These are phyloP conservation scores for Eunapius fragilis DNA, from an alignment of 37 sponge, comb jelly and placozoan genomes.

Conservation along the genomic window DNA sequence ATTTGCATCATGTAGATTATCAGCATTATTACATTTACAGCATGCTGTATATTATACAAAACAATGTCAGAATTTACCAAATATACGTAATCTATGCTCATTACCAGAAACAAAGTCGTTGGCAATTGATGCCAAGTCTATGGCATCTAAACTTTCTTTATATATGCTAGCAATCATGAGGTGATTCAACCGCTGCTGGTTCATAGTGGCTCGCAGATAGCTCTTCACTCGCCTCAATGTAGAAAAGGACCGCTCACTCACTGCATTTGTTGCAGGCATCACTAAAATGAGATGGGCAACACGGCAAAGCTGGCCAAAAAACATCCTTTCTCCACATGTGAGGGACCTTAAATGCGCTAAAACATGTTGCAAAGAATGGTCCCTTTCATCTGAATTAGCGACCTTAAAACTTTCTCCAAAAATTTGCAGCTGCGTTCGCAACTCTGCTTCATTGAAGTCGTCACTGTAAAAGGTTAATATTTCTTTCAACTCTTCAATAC, in stretches of 20 bases:
- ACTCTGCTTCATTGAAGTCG: slow-evolving; percentile 47
- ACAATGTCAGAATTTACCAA: slow-evolving; percentile 21
- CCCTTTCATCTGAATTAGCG: too few relatives aligned
- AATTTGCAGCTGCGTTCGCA: slow-evolving; percentile 58
- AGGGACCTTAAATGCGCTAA: background rate
- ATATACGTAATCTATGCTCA: slow-evolving; percentile 19
- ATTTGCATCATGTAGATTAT: too few relatives aligned
- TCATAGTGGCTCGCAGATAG: slow-evolving; percentile 55
- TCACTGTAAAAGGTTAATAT: slow-evolving; percentile 35
- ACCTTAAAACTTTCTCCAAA: slow-evolving; percentile 1
- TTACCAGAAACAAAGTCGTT: slow-evolving; percentile 34
- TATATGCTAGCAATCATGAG: slow-evolving; percentile 51
- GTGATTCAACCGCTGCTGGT: slow-evolving; percentile 49
- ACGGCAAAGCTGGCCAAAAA: background rate
- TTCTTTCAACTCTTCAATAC: slow-evolving; percentile 32
- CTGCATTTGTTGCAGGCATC: too few relatives aligned
- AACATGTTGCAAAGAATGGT: background rate
- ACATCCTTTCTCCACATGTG: background rate
- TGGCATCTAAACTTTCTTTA: slow-evolving; percentile 13
- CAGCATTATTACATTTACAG: too few relatives aligned
- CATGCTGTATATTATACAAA: too few relatives aligned
- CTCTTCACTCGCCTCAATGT: too few relatives aligned
- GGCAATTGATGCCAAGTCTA: slow-evolving; percentile 7
- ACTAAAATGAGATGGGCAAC: too few relatives aligned
- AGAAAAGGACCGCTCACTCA: too few relatives aligned